Conservation (phyloP, 2,113 vertebrate genomes). For the Fulica atra region DNA sequence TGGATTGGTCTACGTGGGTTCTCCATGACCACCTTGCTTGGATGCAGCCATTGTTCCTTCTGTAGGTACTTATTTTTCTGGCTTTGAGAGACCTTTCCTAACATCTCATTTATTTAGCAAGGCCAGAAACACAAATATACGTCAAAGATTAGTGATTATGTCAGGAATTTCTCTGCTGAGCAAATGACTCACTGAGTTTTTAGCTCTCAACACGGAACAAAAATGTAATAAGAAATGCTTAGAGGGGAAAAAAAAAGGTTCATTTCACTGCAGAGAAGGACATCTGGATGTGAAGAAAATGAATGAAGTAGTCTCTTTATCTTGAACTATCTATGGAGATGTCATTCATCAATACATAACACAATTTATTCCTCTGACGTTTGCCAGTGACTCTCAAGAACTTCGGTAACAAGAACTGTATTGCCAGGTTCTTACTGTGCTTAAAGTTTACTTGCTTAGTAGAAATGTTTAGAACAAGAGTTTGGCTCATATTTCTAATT, state of each 20-base stretch:
- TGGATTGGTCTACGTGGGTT: background rate
- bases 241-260: background rate
- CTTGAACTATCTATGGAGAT: background rate
- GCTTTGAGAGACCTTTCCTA: background rate
- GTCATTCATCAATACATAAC: background rate
- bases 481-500: background rate
- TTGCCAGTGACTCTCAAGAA: background rate
- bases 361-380: slow-evolving; percentile 11
- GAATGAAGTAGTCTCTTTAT: slow-evolving; percentile 1
- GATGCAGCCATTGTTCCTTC: background rate
- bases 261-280: background rate
- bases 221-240: background rate
- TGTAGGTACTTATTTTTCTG: background rate
- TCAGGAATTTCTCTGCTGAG: background rate
- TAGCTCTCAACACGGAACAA: background rate
- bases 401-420: background rate
- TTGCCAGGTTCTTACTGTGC: background rate
- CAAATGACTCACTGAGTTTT: background rate
- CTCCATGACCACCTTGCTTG: background rate
- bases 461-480: background rate
- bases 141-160: background rate
- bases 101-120: background rate
- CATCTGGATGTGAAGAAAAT: background rate
- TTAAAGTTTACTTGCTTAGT: background rate
- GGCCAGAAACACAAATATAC: background rate